Evolutionary conservation across 1,140 invertebrate species (phyloP).

Genomic region (Mamestra configurata): DNA sequence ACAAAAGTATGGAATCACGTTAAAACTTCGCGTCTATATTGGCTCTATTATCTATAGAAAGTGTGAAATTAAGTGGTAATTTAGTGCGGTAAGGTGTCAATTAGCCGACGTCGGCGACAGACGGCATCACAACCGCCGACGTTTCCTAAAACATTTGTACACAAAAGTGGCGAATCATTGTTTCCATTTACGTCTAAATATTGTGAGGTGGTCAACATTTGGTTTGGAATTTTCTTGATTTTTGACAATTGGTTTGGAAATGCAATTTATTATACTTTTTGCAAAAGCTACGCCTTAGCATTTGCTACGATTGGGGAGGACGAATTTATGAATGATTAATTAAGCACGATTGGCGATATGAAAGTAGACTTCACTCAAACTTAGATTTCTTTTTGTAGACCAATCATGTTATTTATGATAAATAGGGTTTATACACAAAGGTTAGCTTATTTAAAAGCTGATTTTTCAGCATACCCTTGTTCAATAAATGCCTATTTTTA

Average conservation of each 20-base stretch:
- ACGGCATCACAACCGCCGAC: constrained; percentile 67
- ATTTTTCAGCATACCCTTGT: too few species aligned
- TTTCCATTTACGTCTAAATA: constrained; percentile 76
- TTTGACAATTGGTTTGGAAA: too few species aligned
- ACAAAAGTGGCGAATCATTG: constrained; percentile 84
- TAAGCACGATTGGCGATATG: too few species aligned
- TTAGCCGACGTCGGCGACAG: constrained; percentile 67
- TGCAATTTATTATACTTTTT: too few species aligned
- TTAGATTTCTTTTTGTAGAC: too few species aligned
- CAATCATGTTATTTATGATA: too few species aligned
- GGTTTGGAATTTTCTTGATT: not conserved
- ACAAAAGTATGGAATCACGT: constrained; percentile 62
- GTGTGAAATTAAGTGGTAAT: constrained; percentile 82
- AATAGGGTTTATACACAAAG: too few species aligned
- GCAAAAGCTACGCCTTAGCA: too few species aligned
- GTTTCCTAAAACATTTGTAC: constrained; percentile 82
- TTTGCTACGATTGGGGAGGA: not conserved
- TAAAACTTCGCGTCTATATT: constrained; percentile 62
- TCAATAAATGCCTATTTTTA: too few species aligned
- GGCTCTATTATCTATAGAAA: constrained; percentile 73
- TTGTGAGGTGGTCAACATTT: constrained; percentile 59
- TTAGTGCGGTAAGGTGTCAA: constrained; percentile 83
- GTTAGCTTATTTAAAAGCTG: too few species aligned
- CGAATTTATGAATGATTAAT: too few species aligned
- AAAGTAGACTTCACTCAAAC: too few species aligned